Evolutionary conservation across 2,888 invertebrate species (phyloP), one percentile per base, ranked within the genome.

Genomic region (Drosophila birchii): DNA sequence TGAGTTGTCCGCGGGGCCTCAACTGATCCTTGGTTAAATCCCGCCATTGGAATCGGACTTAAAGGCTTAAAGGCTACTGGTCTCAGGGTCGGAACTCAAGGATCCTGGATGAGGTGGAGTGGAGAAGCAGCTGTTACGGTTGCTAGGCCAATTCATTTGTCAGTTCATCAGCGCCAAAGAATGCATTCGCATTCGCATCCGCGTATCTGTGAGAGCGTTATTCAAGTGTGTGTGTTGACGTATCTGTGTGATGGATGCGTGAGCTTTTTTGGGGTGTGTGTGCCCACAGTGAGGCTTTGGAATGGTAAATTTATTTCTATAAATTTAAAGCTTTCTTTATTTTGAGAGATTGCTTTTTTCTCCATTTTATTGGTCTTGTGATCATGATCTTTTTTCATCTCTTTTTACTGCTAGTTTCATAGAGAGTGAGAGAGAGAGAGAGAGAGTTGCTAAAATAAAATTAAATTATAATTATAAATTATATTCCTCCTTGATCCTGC

Each of bases 101-200:
- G 29, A 29, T 9, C 16, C 8, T 16, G 32, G 63, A 23, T 32
- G 44, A 23, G 32, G 44, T n/a, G 32, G 14, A 51, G 49, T 8
- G 16, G 11, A 18, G 47, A 18, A 14, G 45, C 44, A 45, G 38
- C 26, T 55, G 54, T 47, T 51, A 45, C 47, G 49, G 56, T 56
- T 70, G 68, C 70, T 55, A 43, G 57, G 70, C 68, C 68, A 68
- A 70, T 69, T 70, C 68, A 68, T 68, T 68, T 70, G 68, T 56
- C 68, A 57, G 68, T 68, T 68, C 70, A 68, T 68, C 68, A 70
- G 74, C 63, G 56, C 34, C 63, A 29, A 71, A 62, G 71, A 73
- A 71, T 62, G 62, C 74, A 70, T 45, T 73, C 36, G 29, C 47
- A 49, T 49, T 34, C 32, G 34, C 34, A 20, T 20, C 6, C 51